phyloP scores from a whole-genome alignment of 2,797 vertebrate genomes.

The Hipposideros larvatus region DNA sequence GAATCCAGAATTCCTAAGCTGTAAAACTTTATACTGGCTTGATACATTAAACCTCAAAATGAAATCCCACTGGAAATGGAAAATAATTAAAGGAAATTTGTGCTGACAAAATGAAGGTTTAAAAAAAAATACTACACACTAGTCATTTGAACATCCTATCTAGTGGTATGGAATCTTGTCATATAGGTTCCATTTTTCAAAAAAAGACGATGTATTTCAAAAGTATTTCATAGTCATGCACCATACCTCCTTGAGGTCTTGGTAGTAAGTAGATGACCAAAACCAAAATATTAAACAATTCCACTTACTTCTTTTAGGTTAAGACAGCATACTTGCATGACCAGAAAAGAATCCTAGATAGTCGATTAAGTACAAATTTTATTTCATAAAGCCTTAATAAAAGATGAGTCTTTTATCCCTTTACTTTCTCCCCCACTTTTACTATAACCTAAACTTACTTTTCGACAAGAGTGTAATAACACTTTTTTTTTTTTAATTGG shows the following conservation, averaged over 20 bases:
- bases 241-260: neutral
- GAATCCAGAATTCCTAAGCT: constrained; percentile 55
- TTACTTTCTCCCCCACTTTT: constrained; percentile 25
- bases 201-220: constrained; percentile 11
- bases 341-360: constrained; percentile 34
- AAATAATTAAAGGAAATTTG: constrained; percentile 70
- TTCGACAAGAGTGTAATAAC: constrained; percentile 32
- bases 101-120: constrained; percentile 29
- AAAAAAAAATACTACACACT: constrained; percentile 45
- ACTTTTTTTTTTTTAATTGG: no score
- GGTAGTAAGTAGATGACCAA: constrained; percentile 1
- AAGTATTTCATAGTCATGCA: constrained; percentile 52
- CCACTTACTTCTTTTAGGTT: constrained; percentile 39
- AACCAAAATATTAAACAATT: constrained; percentile 22
- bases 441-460: constrained; percentile 61
- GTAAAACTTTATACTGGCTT: constrained; percentile 65
- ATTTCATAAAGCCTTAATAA: constrained; percentile 54
- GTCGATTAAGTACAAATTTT: constrained; percentile 38
- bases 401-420: neutral
- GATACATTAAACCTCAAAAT: neutral
- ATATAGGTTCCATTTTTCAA: neutral
- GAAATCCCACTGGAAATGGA: constrained; percentile 59
- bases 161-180: constrained; percentile 1
- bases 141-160: constrained; percentile 53
- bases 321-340: constrained; percentile 53